phyloP scores from a whole-genome alignment of 2,797 vertebrate species.

The Ptychobarbus kaznakovi region DNA sequence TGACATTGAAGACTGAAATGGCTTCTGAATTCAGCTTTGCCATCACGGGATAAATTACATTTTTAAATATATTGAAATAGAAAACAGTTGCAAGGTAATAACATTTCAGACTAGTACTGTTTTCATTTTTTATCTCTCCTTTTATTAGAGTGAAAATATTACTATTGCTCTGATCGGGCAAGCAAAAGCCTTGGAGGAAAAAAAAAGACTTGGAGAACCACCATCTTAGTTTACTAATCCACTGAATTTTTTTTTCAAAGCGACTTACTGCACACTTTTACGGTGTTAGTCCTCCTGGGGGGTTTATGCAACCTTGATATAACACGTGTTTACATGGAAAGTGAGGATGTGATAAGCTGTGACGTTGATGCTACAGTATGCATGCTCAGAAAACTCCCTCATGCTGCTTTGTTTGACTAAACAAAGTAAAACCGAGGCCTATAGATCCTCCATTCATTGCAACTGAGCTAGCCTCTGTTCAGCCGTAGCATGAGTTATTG shows the following conservation, averaged over 20 bases:
- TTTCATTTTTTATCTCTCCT: neutral
- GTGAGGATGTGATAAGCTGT: neutral
- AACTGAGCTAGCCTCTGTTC: neutral
- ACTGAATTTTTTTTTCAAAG: neutral
- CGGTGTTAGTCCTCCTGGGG: neutral
- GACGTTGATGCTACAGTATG: neutral
- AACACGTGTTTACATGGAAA: neutral
- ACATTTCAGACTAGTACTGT: neutral
- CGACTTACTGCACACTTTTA: neutral
- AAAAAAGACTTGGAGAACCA: neutral
- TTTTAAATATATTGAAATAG: neutral
- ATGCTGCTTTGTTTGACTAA: neutral
- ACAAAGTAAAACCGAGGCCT: neutral
- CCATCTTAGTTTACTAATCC: neutral
- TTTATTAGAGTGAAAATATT: neutral
- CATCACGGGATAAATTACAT: neutral
- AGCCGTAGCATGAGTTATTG: neutral
- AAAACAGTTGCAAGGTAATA: neutral
- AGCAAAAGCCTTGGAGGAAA: neutral
- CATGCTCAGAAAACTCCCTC: neutral
- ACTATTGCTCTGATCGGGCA: neutral
- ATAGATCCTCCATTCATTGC: slow-evolving; percentile 4
- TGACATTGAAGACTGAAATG: neutral
- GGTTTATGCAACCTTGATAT: neutral
- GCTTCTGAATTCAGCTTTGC: neutral